A percentile compares a stretch with the other conserved stretches of the same genome.
Conservation (phyloP, 2,888 invertebrate genomes). For the Parnassius smintheus region DNA sequence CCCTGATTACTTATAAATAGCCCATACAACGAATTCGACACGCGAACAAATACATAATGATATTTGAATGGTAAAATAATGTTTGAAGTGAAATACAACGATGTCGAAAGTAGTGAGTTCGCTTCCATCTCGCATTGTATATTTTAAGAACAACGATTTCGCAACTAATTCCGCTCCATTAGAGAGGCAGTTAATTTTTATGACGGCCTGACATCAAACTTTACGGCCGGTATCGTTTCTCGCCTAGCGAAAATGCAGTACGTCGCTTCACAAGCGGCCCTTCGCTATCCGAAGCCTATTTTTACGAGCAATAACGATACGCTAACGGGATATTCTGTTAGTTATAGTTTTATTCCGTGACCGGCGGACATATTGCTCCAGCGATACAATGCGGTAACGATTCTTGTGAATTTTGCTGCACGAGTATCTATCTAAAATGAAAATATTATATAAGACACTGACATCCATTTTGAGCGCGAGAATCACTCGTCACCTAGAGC, state of each 20-base stretch:
- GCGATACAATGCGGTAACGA: too few species aligned
- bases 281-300: neutral
- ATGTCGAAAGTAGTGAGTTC: neutral
- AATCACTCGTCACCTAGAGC: too few species aligned
- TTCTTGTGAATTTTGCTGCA: too few species aligned
- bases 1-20: too few species aligned
- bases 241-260: neutral
- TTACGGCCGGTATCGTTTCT: conserved; percentile 3
- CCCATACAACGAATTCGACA: too few species aligned
- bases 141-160: neutral
- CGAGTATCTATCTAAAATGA: too few species aligned
- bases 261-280: neutral
- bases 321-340: neutral
- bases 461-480: too few species aligned
- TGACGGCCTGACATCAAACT: conserved; percentile 8
- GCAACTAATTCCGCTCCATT: conserved; percentile 9
- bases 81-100: neutral
- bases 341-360: neutral
- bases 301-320: conserved; percentile 3
- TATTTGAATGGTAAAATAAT: too few species aligned
- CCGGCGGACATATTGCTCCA: neutral
- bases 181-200: conserved; percentile 7
- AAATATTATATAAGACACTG: too few species aligned
- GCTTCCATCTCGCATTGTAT: neutral
- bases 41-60: too few species aligned